Evolutionary conservation across 2,113 vertebrate species (phyloP), one percentile per base, ranked within the genome.

Genomic region (Oreochromis tanganicae): DNA sequence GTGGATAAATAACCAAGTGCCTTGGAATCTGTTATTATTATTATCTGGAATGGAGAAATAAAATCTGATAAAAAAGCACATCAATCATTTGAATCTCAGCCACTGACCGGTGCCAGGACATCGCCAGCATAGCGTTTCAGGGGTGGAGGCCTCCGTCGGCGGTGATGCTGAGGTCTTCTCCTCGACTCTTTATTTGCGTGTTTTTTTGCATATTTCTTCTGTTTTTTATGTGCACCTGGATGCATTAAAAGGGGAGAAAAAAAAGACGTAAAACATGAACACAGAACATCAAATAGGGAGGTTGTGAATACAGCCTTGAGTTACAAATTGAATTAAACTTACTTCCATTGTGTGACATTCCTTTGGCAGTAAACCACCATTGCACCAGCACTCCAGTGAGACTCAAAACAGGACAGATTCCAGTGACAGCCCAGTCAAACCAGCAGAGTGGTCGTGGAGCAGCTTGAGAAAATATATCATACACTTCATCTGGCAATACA

Each of bases 371-470:
- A 57, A 97, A 89, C 80, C 95, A 97, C 97, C 97, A 97, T 66
- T 98, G 98, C 80, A 97, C 95, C 88, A 97, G 81, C 54, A 95
- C 79, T 34, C 97, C 97, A 17, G 96, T 88, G 43, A 96, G 54
- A 91, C 96, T 94, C 55, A 98, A 85, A 19, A 87, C 75, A 5
- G 97, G 97, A 96, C 96, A 97, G 61, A 96, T 93, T 1, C 95
- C 97, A 90, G 96, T 91, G 88, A 97, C 93, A 14, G 91, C 95
- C 97, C 97, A 98, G 95, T 97, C 96, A 84, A 96, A 97, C 97
- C 98, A 98, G 96, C 98, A 98, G 83, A 97, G 93, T 7, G 91
- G 94, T 32, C 88, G 90, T 1, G 93, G 91, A 27, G 93, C 86
- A 1, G 89, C 94, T 52, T 96, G 89, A 82, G 93, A 93, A 24